phyloP scores from a whole-genome alignment of 2,797 vertebrate species.

The Sylvilagus floridanus region DNA sequence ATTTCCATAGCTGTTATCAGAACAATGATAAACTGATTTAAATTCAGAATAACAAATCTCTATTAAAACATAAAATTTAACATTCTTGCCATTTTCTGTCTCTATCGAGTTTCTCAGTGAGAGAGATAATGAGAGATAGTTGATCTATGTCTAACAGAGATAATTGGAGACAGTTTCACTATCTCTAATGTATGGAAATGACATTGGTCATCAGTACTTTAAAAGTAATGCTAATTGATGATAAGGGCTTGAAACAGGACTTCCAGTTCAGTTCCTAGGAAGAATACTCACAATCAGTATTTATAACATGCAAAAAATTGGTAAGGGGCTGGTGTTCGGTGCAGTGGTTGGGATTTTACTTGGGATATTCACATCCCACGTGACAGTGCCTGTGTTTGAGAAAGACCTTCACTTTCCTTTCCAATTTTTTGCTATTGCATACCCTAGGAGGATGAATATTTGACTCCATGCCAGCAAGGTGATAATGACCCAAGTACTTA shows the following conservation, averaged over 20 bases:
- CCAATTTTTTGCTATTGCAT: no score
- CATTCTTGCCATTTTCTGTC: background rate
- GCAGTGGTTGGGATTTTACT: no score
- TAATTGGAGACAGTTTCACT: background rate
- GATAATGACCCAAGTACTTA: no score
- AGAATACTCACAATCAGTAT: background rate
- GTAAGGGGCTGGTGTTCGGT: background rate
- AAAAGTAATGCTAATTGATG: background rate
- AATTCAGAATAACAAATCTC: background rate
- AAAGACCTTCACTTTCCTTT: no score
- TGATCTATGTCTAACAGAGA: no score
- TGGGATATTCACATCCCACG: no score
- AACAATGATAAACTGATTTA: background rate
- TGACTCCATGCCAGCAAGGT: no score
- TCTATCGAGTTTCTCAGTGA: no score
- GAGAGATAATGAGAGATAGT: no score
- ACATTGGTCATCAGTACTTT: background rate
- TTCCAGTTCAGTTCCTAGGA: background rate
- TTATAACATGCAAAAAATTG: background rate
- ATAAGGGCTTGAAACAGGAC: background rate
- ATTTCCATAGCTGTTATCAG: background rate
- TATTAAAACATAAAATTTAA: conserved; percentile 21
- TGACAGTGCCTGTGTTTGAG: no score
- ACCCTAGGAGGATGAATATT: no score
- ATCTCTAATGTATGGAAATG: background rate